These are phyloP conservation scores for Sarcophaga peregrina DNA, from an alignment of 1,140 invertebrate species.

Conservation along the genomic window DNA sequence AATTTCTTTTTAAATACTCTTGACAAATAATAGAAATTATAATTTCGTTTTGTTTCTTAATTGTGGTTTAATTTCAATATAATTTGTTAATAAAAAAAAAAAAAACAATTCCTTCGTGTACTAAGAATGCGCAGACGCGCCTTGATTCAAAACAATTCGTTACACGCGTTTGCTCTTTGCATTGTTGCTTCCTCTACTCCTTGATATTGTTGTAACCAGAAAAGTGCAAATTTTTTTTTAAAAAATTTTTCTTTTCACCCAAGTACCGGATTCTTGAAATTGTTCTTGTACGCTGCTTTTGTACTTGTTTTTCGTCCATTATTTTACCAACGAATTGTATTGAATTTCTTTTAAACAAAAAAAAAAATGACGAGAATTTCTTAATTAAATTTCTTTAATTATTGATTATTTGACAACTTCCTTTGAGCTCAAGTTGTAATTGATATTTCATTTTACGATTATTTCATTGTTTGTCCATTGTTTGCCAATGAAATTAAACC, in stretches of 20 bases:
- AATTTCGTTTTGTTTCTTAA: too few species aligned
- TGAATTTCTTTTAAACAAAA: too few species aligned
- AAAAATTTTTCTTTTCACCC: background rate
- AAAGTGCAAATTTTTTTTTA: conserved; percentile 8
- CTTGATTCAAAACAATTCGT: background rate
- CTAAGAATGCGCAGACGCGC: background rate
- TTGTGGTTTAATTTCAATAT: background rate
- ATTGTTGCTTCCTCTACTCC: background rate
- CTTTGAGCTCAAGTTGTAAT: conserved; percentile 19
- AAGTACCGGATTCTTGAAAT: background rate
- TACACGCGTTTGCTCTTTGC: conserved; percentile 28
- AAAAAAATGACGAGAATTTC: too few species aligned
- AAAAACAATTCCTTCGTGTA: too few species aligned
- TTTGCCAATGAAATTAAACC: background rate
- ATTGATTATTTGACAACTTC: conserved; percentile 22
- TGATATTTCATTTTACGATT: conserved; percentile 6
- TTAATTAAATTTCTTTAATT: background rate
- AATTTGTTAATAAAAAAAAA: background rate
- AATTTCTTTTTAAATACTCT: background rate
- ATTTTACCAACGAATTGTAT: too few species aligned
- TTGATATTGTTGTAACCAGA: background rate
- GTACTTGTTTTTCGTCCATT: background rate
- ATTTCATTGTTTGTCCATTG: background rate
- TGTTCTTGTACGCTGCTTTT: background rate
- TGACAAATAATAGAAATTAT: conserved; percentile 5